phyloP scores from a whole-genome alignment of 2,797 vertebrate species.

The Enoplosus armatus region DNA sequence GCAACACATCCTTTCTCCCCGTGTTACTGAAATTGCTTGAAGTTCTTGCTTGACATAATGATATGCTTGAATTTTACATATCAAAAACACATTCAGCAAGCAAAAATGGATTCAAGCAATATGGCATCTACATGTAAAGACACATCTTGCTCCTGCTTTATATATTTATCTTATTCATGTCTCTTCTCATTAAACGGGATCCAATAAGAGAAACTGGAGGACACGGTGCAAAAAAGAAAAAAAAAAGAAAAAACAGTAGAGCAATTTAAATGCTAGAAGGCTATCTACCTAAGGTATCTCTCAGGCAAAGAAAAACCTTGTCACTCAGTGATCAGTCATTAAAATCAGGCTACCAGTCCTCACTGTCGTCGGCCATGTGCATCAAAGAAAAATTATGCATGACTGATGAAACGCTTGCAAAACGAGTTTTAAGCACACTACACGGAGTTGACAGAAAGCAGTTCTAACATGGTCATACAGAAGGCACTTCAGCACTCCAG shows the following conservation, averaged over 20 bases:
- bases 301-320: constrained; percentile 43
- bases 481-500: constrained; percentile 32
- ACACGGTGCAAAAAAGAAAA: background rate
- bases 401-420: constrained; percentile 73
- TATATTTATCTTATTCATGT: constrained; percentile 28
- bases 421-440: constrained; percentile 60
- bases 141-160: constrained; percentile 11
- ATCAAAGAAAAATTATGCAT: constrained; percentile 66
- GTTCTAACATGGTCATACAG: constrained; percentile 37
- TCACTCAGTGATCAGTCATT: constrained; percentile 38
- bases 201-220: constrained; percentile 30
- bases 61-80: constrained; percentile 47
- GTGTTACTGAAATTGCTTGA: constrained; percentile 13
- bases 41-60: constrained; percentile 44
- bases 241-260: background rate
- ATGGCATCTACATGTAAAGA: constrained; percentile 23
- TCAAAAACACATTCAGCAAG: constrained; percentile 49
- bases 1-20: constrained; percentile 14
- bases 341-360: constrained; percentile 41
- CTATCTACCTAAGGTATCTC: constrained; percentile 35
- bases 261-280: constrained; percentile 13
- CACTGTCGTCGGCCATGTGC: constrained; percentile 24
- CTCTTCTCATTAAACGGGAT: constrained; percentile 45
- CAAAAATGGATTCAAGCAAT: constrained; percentile 15
- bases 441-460: constrained; percentile 47